Base-by-base conservation (phyloP, 2,888 invertebrate genomes). In the Alloplasta piceator region DNA sequence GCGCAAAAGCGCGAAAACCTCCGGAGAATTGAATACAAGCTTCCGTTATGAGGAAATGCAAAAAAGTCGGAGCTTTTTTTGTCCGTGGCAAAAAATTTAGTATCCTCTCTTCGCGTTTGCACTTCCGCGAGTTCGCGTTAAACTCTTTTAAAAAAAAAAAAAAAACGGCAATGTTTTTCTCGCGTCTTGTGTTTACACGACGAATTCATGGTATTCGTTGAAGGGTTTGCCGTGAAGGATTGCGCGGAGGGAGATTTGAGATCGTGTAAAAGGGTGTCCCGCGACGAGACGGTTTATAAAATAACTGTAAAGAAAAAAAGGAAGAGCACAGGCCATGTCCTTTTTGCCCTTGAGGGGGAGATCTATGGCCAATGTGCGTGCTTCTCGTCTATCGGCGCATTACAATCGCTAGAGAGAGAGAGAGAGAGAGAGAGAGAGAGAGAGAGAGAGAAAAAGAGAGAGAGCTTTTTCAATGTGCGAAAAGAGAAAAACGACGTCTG, bases 401-500 rank as follows among this genome's bases (percentile, higher is more conserved):
- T 61, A 67, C 60, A 61, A 80, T 71, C 66, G 76, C 41, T 39
- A 61, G 75, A 66, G 41, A 16, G 26, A 26, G 1, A 26, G 3
- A 26, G 26, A 3, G 41, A 6, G 6, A 58, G 56, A 56, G 14
- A 43, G 56, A 43, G n/a, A 58, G 39, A 68, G 67, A 52, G 26
- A 26, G n/a, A n/a, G n/a, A n/a, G n/a, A n/a, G n/a, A n/a, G n/a
- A n/a, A n/a, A 10, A 41, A 71, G 16, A 48, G 26, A 52, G 14
- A 55, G 60, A 26, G 63, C 5, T 39, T 4, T 26, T 4, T 41
- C 61, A 10, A 58, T n/a, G 67, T 50, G 12, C 41, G 41, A 58
- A 86, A 87, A 87, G 85, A 86, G 74, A 79, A 80, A 83, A 84
- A 87, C 16, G 38, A 12, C 48, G 48, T 48, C 56, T 46, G 48